Percentiles rank a stretch among this genome's conserved stretches.
These are phyloP conservation scores for Malurus alboscapulatus DNA, from an alignment of 2,113 vertebrate genomes.

Conservation along the genomic window DNA sequence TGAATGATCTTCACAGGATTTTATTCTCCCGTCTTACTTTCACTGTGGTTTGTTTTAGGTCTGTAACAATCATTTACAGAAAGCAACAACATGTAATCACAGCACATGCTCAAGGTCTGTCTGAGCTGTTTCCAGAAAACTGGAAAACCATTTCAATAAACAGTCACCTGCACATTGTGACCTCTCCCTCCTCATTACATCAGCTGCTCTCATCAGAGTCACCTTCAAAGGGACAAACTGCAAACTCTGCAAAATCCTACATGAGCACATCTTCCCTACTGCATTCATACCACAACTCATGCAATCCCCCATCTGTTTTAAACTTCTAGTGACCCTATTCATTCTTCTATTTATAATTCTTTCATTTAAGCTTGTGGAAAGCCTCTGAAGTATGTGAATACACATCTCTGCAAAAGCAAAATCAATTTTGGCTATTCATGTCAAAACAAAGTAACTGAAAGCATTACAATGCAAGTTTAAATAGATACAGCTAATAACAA, in stretches of 20 bases:
- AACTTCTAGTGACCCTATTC: background rate
- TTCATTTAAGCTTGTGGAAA: background rate
- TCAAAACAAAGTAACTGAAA: constrained; percentile 4
- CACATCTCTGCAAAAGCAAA: background rate
- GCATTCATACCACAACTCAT: background rate
- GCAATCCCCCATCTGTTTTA: background rate
- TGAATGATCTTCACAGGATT: background rate
- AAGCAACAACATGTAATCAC: background rate
- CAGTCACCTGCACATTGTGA: background rate
- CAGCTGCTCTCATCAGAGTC: background rate
- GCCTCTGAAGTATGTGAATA: background rate
- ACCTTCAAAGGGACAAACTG: background rate
- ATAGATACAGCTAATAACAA: background rate
- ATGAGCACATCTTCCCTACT: background rate
- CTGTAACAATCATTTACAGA: background rate
- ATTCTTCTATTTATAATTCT: constrained; percentile 12
- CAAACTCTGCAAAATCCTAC: background rate
- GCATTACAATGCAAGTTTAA: background rate
- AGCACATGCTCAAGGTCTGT: background rate
- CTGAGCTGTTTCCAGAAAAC: background rate
- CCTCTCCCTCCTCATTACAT: background rate
- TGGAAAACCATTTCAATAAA: background rate
- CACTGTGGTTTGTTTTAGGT: background rate
- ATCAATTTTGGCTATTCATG: background rate
- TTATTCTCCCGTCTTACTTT: background rate